These are phyloP conservation scores for Cygnus atratus DNA, from an alignment of 2,113 vertebrate species.

Conservation along the genomic window DNA sequence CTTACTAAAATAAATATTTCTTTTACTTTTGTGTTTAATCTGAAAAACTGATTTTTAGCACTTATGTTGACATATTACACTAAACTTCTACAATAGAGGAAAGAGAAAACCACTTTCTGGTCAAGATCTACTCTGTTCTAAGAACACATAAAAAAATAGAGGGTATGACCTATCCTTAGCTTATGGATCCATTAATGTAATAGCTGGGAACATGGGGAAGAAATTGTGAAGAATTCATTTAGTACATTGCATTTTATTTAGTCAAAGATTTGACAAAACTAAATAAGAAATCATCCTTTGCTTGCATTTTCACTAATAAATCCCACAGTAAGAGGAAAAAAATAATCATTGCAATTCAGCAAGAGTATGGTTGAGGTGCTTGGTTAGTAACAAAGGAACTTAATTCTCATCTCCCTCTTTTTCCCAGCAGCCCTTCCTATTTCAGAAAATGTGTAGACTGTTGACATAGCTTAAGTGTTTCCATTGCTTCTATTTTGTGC, in stretches of 20 bases:
- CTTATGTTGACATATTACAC: not conserved
- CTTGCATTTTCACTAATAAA: not conserved
- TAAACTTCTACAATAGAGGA: not conserved
- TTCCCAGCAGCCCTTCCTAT: not conserved
- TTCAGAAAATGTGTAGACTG: not conserved
- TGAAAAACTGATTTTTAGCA: not conserved
- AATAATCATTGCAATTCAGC: not conserved
- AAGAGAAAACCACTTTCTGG: not conserved
- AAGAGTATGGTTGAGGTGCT: not conserved
- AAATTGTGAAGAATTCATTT: not conserved
- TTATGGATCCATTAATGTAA: not conserved
- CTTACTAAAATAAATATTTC: not conserved
- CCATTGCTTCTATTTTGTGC: not conserved
- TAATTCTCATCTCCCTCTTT: not conserved
- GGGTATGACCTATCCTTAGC: not conserved
- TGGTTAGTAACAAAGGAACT: not conserved
- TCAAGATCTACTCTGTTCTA: not conserved
- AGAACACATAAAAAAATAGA: not conserved
- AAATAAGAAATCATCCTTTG: not conserved
- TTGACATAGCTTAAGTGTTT: not conserved
- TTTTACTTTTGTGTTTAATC: not conserved
- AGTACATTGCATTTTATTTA: not conserved
- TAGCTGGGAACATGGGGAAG: not conserved
- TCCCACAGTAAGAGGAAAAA: not conserved
- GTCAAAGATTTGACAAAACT: not conserved